A percentile compares a stretch with the other conserved stretches of the same genome.
Conservation (phyloP, 1,140 invertebrate genomes). For the Subanguina moxae region DNA sequence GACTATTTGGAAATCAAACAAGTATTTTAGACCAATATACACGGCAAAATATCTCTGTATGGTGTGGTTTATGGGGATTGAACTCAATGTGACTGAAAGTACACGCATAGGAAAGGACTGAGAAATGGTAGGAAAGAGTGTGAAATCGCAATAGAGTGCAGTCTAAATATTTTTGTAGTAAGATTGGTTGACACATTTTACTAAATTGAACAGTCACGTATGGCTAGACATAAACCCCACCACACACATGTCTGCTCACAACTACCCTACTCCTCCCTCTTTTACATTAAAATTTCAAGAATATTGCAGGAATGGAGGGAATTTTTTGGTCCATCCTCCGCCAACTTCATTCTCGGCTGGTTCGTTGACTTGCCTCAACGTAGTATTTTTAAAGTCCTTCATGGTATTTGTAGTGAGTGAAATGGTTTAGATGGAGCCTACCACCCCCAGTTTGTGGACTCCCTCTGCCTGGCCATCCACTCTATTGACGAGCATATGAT, state of each 20-base stretch:
- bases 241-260: too few relatives aligned
- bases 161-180: too few relatives aligned
- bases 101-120: too few relatives aligned
- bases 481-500: slow-evolving; percentile 10
- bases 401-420: neutral
- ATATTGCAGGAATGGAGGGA: slow-evolving; percentile 31
- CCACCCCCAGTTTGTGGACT: slow-evolving; percentile 4
- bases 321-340: slow-evolving; percentile 33
- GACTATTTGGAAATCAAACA: slow-evolving; percentile 19
- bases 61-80: too few relatives aligned
- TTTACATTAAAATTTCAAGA: too few relatives aligned
- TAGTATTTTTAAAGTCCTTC: neutral
- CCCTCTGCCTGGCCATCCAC: slow-evolving; percentile 18
- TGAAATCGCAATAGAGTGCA: too few relatives aligned
- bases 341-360: slow-evolving; percentile 23
- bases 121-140: too few relatives aligned
- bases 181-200: too few relatives aligned
- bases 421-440: neutral
- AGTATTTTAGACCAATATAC: neutral
- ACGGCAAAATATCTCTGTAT: slow-evolving; percentile 6
- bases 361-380: slow-evolving; percentile 6
- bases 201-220: too few relatives aligned
- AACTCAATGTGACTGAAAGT: too few relatives aligned
- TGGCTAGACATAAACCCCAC: too few relatives aligned
- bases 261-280: too few relatives aligned